Base-by-base conservation (phyloP, 2,113 vertebrate genomes). In the Mastomys natalensis region DNA sequence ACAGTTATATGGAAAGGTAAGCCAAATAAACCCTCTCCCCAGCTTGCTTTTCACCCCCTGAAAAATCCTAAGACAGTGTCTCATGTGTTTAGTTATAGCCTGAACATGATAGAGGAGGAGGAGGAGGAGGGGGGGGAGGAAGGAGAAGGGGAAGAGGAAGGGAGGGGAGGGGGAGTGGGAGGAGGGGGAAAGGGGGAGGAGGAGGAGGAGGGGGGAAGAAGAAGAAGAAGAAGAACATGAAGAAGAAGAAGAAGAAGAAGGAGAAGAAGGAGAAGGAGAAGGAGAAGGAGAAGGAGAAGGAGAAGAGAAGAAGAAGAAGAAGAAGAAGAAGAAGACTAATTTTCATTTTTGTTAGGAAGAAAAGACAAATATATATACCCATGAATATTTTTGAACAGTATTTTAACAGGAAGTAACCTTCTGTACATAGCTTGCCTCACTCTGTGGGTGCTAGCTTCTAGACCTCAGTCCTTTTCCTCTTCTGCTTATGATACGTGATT, bases 401-500 rank as follows among this genome's bases (percentile, higher is more conserved):
- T n/a, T 51, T 7, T 29, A n/a, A 81, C 2, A 58, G 80, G 78
- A 96, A 93, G 48, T 0, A 19, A 55, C 34, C 13, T 45, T 68
- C 1, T 40, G 37, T 58, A 17, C 29, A 15, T 5, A 70, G 19
- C 86, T 88, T 21, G 48, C 37, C 13, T 82, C 62, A 17, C 19
- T 76, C 11, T 72, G 11, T n/a, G 55, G 7, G 53, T 81, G 1
- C 5, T 92, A 55, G 7, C 37, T 58, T 89, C 16, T 11, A 51
- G 17, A 73, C 2, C 2, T 34, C 21, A 17, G 2, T 76, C 19
- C 37, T 9, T 48, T 81, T 11, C 34, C 15, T 74, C 22, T 87
- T 64, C 12, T 15, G 37, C 0, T 55, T 26, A 4, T 7, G 29
- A 82, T 55, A 17, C 1, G 0, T 13, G 3, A 4, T 77, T 24